Evolutionary conservation across 2,797 vertebrate species (phyloP).

Genomic region (Sebastes trivittatus): DNA sequence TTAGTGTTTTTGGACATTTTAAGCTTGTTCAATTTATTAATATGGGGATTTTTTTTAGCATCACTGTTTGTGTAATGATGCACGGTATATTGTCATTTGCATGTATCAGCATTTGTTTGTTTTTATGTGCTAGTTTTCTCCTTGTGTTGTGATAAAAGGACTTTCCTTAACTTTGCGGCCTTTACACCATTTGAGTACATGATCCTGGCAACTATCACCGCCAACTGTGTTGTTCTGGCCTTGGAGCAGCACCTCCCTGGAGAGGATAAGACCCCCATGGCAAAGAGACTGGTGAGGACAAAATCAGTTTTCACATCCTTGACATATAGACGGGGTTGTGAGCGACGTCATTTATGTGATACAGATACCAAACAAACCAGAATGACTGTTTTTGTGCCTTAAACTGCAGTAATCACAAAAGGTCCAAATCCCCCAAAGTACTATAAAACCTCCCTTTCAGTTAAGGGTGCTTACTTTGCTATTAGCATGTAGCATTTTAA

Average conservation of each 20-base stretch:
- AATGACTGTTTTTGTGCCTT: neutral
- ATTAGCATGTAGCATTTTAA: neutral
- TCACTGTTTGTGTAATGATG: neutral
- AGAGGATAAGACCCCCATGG: conserved; percentile 99
- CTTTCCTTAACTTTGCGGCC: conserved; percentile 85
- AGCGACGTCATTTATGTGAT: neutral
- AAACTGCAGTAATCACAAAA: neutral
- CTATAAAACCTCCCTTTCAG: neutral
- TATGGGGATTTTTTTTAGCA: neutral
- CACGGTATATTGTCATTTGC: neutral
- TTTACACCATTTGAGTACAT: conserved; percentile 98
- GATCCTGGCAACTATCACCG: conserved; percentile 98
- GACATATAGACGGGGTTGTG: neutral
- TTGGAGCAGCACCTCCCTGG: conserved; percentile 97
- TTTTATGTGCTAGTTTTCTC: neutral
- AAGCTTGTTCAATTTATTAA: neutral
- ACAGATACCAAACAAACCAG: neutral
- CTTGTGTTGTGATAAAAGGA: neutral
- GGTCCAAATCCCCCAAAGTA: neutral
- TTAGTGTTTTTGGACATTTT: neutral
- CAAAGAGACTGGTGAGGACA: conserved; percentile 93
- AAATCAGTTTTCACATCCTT: conserved; percentile 19
- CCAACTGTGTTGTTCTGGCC: conserved; percentile 97
- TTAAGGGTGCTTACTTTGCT: neutral
- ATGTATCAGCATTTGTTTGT: neutral